Conservation (phyloP, 2,888 invertebrate genomes). For the Boloria euphrosyne region DNA sequence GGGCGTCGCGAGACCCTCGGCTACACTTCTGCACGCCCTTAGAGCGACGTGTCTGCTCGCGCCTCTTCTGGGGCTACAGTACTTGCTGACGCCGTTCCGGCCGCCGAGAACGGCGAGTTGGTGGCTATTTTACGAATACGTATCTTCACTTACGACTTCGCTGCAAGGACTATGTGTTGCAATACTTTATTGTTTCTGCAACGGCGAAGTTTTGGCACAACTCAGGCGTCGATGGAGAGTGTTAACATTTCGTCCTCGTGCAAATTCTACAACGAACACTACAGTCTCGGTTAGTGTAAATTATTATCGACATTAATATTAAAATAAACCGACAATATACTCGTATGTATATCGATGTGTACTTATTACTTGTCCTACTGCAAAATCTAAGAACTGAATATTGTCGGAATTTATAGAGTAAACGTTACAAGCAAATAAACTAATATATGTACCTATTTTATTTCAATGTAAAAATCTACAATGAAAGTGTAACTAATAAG, state of each 20-base stretch:
- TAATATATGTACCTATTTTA: too few relatives aligned
- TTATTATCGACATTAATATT: not conserved
- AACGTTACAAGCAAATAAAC: too few relatives aligned
- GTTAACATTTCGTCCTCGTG: slow-evolving; percentile 89
- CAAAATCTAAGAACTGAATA: not conserved
- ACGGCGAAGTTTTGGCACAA: slow-evolving; percentile 96
- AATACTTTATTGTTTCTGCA: slow-evolving; percentile 95
- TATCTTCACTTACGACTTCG: slow-evolving; percentile 92
- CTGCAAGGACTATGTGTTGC: slow-evolving; percentile 97
- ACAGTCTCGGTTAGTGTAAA: slow-evolving; percentile 90
- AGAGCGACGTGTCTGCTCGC: slow-evolving; percentile 92
- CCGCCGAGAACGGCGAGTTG: slow-evolving; percentile 86
- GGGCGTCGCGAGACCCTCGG: slow-evolving; percentile 80
- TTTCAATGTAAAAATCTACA: too few relatives aligned
- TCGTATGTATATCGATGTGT: not conserved
- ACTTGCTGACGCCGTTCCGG: slow-evolving; percentile 92
- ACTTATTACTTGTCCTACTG: not conserved
- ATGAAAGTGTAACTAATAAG: too few relatives aligned
- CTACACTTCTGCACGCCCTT: slow-evolving; percentile 87
- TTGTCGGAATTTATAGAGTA: too few relatives aligned
- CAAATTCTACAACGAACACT: slow-evolving; percentile 92
- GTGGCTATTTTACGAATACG: slow-evolving; percentile 91
- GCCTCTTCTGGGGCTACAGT: slow-evolving; percentile 95
- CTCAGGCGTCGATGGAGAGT: slow-evolving; percentile 92
- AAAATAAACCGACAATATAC: not conserved